Conservation (phyloP, 2,113 vertebrate genomes). For the Cebus imitator region DNA sequence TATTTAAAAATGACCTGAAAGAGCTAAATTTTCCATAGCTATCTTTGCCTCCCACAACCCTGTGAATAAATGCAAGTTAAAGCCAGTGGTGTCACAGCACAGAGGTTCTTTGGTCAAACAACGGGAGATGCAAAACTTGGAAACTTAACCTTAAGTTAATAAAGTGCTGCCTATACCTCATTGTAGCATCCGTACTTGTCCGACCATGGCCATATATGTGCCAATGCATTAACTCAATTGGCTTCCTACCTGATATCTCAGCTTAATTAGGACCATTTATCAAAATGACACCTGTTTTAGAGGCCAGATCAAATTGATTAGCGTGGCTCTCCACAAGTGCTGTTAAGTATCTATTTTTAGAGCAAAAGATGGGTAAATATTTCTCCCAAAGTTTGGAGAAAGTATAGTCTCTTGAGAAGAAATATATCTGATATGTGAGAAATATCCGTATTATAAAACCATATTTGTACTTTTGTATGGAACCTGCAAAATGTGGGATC, state of each 20-base stretch:
- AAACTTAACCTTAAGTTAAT: slow-evolving; percentile 67
- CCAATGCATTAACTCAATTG: slow-evolving; percentile 79
- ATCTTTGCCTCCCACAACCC: slow-evolving; percentile 55
- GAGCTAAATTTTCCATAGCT: slow-evolving; percentile 59
- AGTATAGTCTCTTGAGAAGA: slow-evolving; percentile 23
- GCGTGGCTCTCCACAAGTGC: slow-evolving; percentile 72
- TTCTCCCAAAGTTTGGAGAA: not conserved
- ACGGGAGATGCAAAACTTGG: slow-evolving; percentile 55
- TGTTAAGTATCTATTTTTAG: slow-evolving; percentile 72
- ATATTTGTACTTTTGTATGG: not conserved
- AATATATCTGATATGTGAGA: not conserved
- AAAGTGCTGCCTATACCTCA: slow-evolving; percentile 64
- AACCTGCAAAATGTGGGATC: not conserved
- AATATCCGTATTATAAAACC: not conserved
- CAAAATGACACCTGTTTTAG: slow-evolving; percentile 85
- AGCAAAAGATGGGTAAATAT: slow-evolving; percentile 64
- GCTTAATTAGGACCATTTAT: slow-evolving; percentile 87
- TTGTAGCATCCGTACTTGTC: slow-evolving; percentile 81
- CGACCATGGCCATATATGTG: slow-evolving; percentile 65
- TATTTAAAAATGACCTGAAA: slow-evolving; percentile 70
- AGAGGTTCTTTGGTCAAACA: slow-evolving; percentile 63
- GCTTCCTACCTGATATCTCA: slow-evolving; percentile 82
- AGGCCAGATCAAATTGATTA: slow-evolving; percentile 85
- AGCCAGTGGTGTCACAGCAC: slow-evolving; percentile 63
- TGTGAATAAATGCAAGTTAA: slow-evolving; percentile 75